Base-by-base conservation (phyloP, 2,888 invertebrate genomes). In the Drosophila heteroneura region DNA sequence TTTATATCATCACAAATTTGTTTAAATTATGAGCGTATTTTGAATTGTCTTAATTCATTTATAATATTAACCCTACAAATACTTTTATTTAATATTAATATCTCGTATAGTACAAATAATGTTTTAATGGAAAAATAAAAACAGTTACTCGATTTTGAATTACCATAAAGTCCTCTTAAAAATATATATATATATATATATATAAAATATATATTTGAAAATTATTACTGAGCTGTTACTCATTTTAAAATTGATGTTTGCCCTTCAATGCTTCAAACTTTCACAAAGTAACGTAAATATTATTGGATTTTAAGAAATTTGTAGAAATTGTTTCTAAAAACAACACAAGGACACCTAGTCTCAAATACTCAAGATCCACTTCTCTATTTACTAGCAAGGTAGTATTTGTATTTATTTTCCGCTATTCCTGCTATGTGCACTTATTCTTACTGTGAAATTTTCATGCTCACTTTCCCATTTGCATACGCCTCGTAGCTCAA, bases 381-480 rank as follows among this genome's bases (percentile, higher is more conserved):
- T 57, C 41, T 56, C 19, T 49, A 39, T 56, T n/a, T 66, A 47
- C 35, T 37, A 30, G 16, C n/a, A n/a, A 39, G 26, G 2, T 35
- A 26, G 1, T 47, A 58, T 63, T 10, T 32, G 14, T 30, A 12
- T 16, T 7, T 58, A 16, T 33, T 59, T 49, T 12, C 5, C 30
- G 5, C 12, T 26, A 26, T 26, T 47, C 14, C 16, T 57, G 5
- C 39, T 41, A 41, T 39, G 16, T 58, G 10, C 19, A 12, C 5
- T 51, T n/a, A 33, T 35, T 54, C 39, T 51, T 30, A 68, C 68
- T 64, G 53, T 59, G 60, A 16, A 58, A 53, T 60, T 28, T n/a
- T 35, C 68, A 74, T 60, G 76, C 63, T 26, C 35, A 64, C 47
- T 69, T 64, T 70, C 16, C 71, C 49, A 76, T 76, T 76, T 76